These are phyloP conservation scores for Drosophila jambulina DNA, from an alignment of 1,140 invertebrate genomes.

Conservation along the genomic window DNA sequence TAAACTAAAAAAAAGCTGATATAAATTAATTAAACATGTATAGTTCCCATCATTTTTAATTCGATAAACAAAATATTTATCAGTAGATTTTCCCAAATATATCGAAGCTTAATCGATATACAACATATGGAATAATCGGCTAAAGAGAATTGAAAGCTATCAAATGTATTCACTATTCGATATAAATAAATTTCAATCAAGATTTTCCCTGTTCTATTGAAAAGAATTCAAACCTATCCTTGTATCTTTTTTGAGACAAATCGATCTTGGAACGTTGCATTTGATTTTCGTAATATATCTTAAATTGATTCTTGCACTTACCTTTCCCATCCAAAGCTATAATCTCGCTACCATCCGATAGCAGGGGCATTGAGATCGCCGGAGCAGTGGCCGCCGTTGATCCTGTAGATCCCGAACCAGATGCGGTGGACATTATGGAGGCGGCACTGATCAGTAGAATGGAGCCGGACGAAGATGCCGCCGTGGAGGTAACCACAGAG, in stretches of 20 bases:
- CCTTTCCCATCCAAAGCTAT: slow-evolving; percentile 74
- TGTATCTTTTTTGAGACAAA: not conserved
- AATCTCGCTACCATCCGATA: slow-evolving; percentile 46
- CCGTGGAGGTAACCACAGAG: slow-evolving; percentile 54
- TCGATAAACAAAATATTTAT: not conserved
- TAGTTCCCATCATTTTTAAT: not conserved
- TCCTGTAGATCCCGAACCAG: slow-evolving; percentile 16
- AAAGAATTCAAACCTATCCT: not conserved
- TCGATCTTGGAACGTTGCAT: not conserved
- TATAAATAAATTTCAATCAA: not conserved
- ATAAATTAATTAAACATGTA: not conserved
- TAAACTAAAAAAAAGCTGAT: not conserved
- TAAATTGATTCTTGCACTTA: slow-evolving; percentile 47
- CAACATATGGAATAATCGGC: not conserved
- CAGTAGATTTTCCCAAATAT: not conserved
- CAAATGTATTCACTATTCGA: not conserved
- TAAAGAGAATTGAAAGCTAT: not conserved
- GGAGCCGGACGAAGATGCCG: slow-evolving; percentile 44
- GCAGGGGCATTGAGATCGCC: slow-evolving; percentile 10
- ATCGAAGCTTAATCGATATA: not conserved
- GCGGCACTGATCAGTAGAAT: slow-evolving; percentile 45
- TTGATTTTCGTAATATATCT: not conserved
- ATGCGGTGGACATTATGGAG: slow-evolving; percentile 40
- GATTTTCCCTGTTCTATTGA: not conserved
- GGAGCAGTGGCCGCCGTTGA: slow-evolving; percentile 28